Percentiles rank a stretch among this genome's conserved stretches.
Conservation (phyloP, 2,113 vertebrate genomes). For the zebrafish (Danio rerio) region DNA sequence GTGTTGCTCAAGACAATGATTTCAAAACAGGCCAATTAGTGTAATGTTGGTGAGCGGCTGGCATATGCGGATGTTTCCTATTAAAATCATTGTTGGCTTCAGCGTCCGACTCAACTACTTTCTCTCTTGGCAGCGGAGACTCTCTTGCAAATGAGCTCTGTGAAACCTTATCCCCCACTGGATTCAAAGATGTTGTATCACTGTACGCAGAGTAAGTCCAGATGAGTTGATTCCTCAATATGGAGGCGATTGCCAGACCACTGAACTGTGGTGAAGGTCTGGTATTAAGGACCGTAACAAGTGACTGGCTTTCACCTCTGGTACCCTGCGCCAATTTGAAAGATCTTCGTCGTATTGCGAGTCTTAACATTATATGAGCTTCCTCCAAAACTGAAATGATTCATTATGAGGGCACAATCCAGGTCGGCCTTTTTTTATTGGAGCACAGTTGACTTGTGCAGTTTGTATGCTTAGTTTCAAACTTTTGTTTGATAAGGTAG, state of each 20-base stretch:
- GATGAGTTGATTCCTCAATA: constrained; percentile 61
- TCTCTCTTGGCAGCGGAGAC: constrained; percentile 66
- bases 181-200: constrained; percentile 65
- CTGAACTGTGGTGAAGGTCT: constrained; percentile 48
- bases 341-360: neutral
- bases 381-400: constrained; percentile 4
- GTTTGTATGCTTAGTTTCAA: constrained; percentile 9
- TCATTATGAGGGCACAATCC: constrained; percentile 9
- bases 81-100: constrained; percentile 68
- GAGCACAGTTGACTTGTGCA: neutral
- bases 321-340: constrained; percentile 12
- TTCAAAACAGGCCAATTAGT: constrained; percentile 69
- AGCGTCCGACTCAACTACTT: constrained; percentile 64
- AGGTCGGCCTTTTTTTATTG: constrained; percentile 20
- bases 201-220: constrained; percentile 60
- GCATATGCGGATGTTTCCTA: constrained; percentile 66
- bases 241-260: constrained; percentile 39
- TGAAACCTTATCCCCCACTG: constrained; percentile 68
- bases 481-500: constrained; percentile 33
- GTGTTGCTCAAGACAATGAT: constrained; percentile 63
- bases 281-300: constrained; percentile 35
- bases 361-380: neutral
- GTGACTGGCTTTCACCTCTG: constrained; percentile 33
- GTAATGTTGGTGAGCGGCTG: constrained; percentile 64
- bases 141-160: constrained; percentile 64